Base-by-base conservation (phyloP, 2,797 vertebrate genomes). In the Gobio occitaniae region DNA sequence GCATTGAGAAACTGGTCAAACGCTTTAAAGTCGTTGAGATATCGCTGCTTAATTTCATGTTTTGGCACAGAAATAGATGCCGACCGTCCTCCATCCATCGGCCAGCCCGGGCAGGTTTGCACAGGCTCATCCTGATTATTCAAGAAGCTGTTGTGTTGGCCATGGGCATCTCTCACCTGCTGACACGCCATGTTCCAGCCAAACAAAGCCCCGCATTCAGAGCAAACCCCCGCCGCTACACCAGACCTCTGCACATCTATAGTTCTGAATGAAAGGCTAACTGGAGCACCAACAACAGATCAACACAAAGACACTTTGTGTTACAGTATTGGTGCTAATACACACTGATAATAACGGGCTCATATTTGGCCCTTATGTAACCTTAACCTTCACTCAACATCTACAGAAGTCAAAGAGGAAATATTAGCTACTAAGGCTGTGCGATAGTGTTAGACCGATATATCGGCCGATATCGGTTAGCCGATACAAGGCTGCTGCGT, bases 131-230 rank as follows among this genome's bases (percentile, higher is more conserved):
- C 19, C 66, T 19, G 29, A 72, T 87, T 72, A 70, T 10, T 12
- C 11, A 76, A 68, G 47, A 82, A 77, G n/a, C 83, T 79, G 68
- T 71, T 54, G 59, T 68, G 59, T 56, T 61, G 68, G 63, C 83
- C 78, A 47, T 79, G 63, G 86, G 80, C 82, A 85, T 82, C 56
- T 25, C 21, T 85, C 87, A 88, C 88, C 88, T 85, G 86, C 88
- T 87, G 88, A 87, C 82, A 86, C 85, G 77, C 69, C 85, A 69
- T 59, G 87, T 56, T 78, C 66, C 11, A 21, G 63, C 48, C 87
- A 89, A 25, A 94, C 92, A 94, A 93, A 91, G 90, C 86, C n/a
- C 13, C n/a, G 79, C 88, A 91, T 92, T 93, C 87, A 93, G 87
- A 63, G 6, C 32, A 59, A 71, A 59, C 0, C 48, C 50, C 44